A percentile compares a stretch with the other conserved stretches of the same genome.
These are phyloP conservation scores for Chionodraco myersi DNA, from an alignment of 2,113 vertebrate species.

Conservation along the genomic window DNA sequence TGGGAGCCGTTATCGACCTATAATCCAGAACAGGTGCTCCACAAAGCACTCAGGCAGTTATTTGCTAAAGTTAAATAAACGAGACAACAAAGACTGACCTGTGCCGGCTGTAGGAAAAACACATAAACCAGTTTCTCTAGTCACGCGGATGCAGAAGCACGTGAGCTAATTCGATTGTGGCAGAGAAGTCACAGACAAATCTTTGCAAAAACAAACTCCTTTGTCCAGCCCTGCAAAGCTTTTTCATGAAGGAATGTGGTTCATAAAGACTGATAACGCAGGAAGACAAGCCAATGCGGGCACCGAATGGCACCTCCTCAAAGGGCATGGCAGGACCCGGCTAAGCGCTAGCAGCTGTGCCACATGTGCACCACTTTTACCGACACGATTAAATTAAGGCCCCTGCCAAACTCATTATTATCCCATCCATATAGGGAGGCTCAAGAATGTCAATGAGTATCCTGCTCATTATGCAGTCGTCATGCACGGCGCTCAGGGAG, in stretches of 20 bases:
- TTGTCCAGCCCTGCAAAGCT: conserved; percentile 52
- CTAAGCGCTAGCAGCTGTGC: conserved; percentile 70
- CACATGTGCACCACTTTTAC: conserved; percentile 69
- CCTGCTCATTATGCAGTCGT: conserved; percentile 46
- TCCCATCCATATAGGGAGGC: conserved; percentile 63
- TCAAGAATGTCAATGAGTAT: conserved; percentile 70
- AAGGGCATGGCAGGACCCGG: conserved; percentile 19
- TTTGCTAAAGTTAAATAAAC: conserved; percentile 54
- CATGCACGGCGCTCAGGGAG: conserved; percentile 25
- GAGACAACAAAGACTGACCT: conserved; percentile 58
- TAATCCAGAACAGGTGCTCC: conserved; percentile 70
- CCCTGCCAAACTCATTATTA: conserved; percentile 72
- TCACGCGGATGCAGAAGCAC: conserved; percentile 43
- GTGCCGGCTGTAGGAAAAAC: conserved; percentile 27
- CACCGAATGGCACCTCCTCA: conserved; percentile 44
- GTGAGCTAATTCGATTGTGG: conserved; percentile 27
- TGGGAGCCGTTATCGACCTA: conserved; percentile 33
- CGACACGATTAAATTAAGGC: conserved; percentile 75
- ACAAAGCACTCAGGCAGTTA: conserved; percentile 39
- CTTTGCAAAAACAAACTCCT: conserved; percentile 66
- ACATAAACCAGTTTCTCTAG: conserved; percentile 63
- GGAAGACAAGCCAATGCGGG: conserved; percentile 43
- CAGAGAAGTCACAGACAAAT: conserved; percentile 50
- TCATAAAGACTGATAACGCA: conserved; percentile 31
- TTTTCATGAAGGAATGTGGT: conserved; percentile 60